Conservation (phyloP, 2,888 invertebrate genomes). For the Lithophane leautieri region DNA sequence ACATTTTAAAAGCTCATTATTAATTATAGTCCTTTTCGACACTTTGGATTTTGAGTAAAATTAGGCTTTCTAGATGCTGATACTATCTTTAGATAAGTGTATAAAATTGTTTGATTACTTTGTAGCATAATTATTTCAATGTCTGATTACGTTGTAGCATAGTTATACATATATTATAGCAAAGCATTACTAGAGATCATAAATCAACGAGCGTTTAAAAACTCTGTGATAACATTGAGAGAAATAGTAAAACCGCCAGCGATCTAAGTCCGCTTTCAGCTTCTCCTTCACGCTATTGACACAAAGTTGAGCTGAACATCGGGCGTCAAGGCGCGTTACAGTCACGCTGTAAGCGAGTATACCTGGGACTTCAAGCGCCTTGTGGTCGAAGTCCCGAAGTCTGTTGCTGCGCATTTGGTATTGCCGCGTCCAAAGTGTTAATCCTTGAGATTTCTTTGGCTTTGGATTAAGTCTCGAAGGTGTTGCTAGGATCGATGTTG, state of each 20-base stretch:
- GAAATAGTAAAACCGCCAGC: background rate
- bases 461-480: constrained; percentile 23
- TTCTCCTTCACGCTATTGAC: constrained; percentile 41
- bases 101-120: background rate
- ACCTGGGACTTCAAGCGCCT: constrained; percentile 58
- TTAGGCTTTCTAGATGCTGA: background rate
- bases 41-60: background rate
- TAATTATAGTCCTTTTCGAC: background rate
- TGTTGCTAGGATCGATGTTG: constrained; percentile 1
- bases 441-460: constrained; percentile 48
- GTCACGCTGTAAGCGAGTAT: constrained; percentile 71
- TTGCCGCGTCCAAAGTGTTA: constrained; percentile 42
- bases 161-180: too few relatives aligned
- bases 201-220: background rate
- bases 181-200: too few relatives aligned
- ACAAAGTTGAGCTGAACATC: constrained; percentile 73
- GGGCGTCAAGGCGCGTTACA: constrained; percentile 81
- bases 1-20: background rate
- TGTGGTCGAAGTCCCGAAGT: constrained; percentile 48
- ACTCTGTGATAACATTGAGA: too few relatives aligned
- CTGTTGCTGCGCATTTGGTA: constrained; percentile 49
- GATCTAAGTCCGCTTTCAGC: constrained; percentile 32
- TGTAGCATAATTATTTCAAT: too few relatives aligned
- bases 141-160: too few relatives aligned
- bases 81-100: background rate